These are phyloP conservation scores for Mythimna pallens DNA, from an alignment of 2,888 invertebrate genomes.

Conservation along the genomic window DNA sequence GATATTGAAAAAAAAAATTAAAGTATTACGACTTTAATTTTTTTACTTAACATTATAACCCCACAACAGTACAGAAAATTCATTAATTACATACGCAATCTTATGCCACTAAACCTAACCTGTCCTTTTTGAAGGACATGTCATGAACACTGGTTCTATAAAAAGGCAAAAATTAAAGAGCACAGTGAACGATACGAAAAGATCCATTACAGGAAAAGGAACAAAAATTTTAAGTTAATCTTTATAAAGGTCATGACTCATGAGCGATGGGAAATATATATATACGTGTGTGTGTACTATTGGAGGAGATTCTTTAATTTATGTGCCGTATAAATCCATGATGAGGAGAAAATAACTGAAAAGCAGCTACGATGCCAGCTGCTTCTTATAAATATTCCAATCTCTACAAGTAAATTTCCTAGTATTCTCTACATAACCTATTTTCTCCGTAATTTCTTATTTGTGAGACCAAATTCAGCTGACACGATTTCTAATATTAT, in stretches of 20 bases:
- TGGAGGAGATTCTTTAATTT: background rate
- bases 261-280: slow-evolving; percentile 1
- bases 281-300: background rate
- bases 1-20: no score
- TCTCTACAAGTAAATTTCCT: slow-evolving; percentile 2
- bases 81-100: background rate
- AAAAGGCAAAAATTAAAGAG: background rate
- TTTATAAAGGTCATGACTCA: slow-evolving; percentile 6
- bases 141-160: background rate
- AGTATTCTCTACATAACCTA: slow-evolving; percentile 11
- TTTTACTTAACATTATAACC: no score
- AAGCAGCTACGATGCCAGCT: slow-evolving; percentile 10
- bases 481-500: background rate
- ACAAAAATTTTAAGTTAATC: slow-evolving; percentile 1
- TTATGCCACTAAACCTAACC: background rate
- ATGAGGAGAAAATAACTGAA: slow-evolving; percentile 9
- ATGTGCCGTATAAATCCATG: background rate
- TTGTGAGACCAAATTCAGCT: background rate
- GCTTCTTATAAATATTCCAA: slow-evolving; percentile 27
- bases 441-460: slow-evolving; percentile 10
- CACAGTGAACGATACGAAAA: background rate
- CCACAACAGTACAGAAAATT: background rate
- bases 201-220: background rate
- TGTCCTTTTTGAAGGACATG: background rate
- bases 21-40: no score